Percentiles rank a stretch among this genome's conserved stretches.
phyloP scores from a whole-genome alignment of 1,140 invertebrate genomes.

The Drosophila rufa region DNA sequence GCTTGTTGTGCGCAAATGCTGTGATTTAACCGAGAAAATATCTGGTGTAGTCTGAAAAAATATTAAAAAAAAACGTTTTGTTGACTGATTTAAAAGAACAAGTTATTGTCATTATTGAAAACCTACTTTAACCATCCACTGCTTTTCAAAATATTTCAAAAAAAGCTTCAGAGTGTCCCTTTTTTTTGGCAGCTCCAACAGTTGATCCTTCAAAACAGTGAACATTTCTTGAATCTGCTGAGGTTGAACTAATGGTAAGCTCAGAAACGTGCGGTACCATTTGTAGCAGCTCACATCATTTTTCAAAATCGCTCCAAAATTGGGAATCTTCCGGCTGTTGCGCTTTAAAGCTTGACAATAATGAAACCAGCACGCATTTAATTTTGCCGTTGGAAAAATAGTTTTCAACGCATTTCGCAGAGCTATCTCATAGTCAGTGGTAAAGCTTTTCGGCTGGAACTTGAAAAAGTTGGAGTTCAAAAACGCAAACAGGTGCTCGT shows the following conservation, averaged over 20 bases:
- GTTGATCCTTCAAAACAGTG: neutral
- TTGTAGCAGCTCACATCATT: neutral
- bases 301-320: no score
- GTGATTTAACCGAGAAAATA: neutral
- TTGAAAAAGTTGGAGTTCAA: neutral
- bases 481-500: neutral
- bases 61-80: neutral
- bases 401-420: no score
- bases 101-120: neutral
- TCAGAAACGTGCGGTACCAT: neutral
- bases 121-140: neutral
- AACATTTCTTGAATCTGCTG: neutral
- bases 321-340: neutral
- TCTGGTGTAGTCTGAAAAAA: neutral
- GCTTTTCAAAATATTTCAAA: neutral
- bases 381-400: neutral
- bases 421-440: neutral
- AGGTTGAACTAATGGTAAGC: neutral
- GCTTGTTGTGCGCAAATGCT: constrained; percentile 1
- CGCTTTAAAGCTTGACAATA: neutral
- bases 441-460: neutral
- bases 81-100: neutral
- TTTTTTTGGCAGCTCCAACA: neutral
- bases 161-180: neutral
- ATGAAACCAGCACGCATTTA: neutral